Base-by-base conservation (phyloP, 2,113 vertebrate species). In the Aegypius monachus region DNA sequence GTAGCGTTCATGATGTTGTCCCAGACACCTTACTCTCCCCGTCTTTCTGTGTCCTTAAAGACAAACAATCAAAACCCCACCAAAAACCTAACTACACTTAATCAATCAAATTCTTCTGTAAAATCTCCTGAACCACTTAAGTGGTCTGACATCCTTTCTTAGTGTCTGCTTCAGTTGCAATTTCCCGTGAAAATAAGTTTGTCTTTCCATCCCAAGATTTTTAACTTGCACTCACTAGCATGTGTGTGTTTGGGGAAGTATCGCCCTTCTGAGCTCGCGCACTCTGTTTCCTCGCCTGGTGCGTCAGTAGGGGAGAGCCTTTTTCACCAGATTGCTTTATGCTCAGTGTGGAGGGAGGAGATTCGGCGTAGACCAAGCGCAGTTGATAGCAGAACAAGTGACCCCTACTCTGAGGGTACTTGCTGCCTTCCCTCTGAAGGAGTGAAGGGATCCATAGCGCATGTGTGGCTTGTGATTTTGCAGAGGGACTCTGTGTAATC, bases 281-380 rank as follows among this genome's bases (percentile, higher is more conserved):
- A 1, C 32, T 7, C 13, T 1, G 8, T 47, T 61, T 20, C 22
- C 8, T 23, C 36, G 4, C 25, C 40, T 52, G 47, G 11, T 23
- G 27, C 6, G 29, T 29, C 9, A 4, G 55, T 2, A 12, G 8
- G 34, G 29, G 7, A 59, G 74, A 79, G 29, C 53, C 38, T n/a
- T 53, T 86, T 19, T 25, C 77, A 18, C 10, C 26, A 17, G 61
- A 5, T 12, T 16, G 47, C 47, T 81, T 36, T 26, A 3, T 18
- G 29, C 23, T 53, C 27, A 5, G 13, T 7, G 12, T 16, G 26
- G 55, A 36, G 32, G n/a, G 14, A n/a, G 50, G 38, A 50, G 47
- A 4, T 32, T 31, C 1, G 1, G 23, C 1, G 0, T 11, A 21
- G 29, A 22, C 45, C n/a, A 11, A 13, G 62, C 6, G 4, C 55